Conservation (phyloP, 2,113 vertebrate species). For the Stomatorhinus ivindoensis region DNA sequence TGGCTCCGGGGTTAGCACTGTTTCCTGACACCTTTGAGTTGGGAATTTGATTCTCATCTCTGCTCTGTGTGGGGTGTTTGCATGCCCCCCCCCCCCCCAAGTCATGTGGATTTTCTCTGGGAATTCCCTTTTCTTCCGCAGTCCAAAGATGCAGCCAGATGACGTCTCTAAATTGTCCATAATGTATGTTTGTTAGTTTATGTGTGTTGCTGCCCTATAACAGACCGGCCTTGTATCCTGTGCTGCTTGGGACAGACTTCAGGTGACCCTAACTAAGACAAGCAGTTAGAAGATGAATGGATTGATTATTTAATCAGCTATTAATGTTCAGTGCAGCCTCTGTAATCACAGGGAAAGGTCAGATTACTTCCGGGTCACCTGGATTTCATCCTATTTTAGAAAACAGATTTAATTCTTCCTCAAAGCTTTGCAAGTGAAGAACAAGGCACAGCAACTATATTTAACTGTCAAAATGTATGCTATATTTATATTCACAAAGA, state of each 20-base stretch:
- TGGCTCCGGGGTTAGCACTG: not conserved
- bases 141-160: not conserved
- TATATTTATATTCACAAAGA: not conserved
- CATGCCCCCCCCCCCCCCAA: not conserved
- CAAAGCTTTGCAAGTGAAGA: not conserved
- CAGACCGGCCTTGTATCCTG: not conserved
- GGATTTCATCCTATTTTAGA: not conserved
- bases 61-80: not conserved
- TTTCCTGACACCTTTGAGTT: not conserved
- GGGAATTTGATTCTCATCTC: not conserved
- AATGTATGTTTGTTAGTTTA: not conserved
- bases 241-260: not conserved
- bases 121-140: too few species aligned
- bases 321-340: not conserved
- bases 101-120: not conserved
- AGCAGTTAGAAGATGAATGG: not conserved
- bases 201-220: not conserved
- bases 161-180: not conserved
- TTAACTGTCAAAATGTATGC: not conserved
- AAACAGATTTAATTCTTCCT: not conserved
- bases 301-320: not conserved
- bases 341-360: not conserved
- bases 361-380: not conserved
- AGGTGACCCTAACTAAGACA: not conserved
- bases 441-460: not conserved